Conservation (phyloP, 92 coral and sea anemone genomes). For the Pocillopora meandrina region DNA sequence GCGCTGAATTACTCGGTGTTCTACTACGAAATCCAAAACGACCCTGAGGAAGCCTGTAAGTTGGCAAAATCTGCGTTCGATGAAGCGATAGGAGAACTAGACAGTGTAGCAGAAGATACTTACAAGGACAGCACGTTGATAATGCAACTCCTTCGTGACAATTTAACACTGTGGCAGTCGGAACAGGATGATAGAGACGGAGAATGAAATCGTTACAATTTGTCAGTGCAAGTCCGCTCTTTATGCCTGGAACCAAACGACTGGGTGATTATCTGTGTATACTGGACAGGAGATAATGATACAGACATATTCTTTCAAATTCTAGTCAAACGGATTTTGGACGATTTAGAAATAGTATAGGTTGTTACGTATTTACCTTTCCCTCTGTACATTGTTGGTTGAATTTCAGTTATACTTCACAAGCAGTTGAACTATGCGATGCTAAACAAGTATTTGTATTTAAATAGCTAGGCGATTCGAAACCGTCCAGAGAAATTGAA, state of each 20-base stretch:
- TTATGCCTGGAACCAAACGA: background rate
- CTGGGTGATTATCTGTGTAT: background rate
- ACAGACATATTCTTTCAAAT: background rate
- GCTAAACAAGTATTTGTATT: background rate
- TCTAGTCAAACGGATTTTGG: background rate
- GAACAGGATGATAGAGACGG: slow-evolving; percentile 33
- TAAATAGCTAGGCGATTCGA: slow-evolving; percentile 1
- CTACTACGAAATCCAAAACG: slow-evolving; percentile 76
- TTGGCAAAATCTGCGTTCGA: slow-evolving; percentile 82
- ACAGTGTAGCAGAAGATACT: slow-evolving; percentile 50
- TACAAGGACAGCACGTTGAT: slow-evolving; percentile 82
- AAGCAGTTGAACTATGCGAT: slow-evolving; percentile 30
- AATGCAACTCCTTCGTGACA: slow-evolving; percentile 82
- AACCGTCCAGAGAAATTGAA: background rate
- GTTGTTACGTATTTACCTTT: background rate
- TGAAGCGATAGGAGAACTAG: slow-evolving; percentile 59
- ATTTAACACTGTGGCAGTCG: slow-evolving; percentile 68
- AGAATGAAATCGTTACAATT: background rate
- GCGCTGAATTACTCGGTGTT: slow-evolving; percentile 90
- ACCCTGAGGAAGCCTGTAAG: slow-evolving; percentile 58
- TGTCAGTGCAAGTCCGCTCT: slow-evolving; percentile 1
- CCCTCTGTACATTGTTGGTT: background rate
- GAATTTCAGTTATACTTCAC: background rate
- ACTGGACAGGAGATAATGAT: background rate
- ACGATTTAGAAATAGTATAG: background rate